Percentiles rank a stretch among this genome's conserved stretches.
These are phyloP conservation scores for Melanostoma mellinum DNA, from an alignment of 2,888 invertebrate genomes.

Conservation along the genomic window DNA sequence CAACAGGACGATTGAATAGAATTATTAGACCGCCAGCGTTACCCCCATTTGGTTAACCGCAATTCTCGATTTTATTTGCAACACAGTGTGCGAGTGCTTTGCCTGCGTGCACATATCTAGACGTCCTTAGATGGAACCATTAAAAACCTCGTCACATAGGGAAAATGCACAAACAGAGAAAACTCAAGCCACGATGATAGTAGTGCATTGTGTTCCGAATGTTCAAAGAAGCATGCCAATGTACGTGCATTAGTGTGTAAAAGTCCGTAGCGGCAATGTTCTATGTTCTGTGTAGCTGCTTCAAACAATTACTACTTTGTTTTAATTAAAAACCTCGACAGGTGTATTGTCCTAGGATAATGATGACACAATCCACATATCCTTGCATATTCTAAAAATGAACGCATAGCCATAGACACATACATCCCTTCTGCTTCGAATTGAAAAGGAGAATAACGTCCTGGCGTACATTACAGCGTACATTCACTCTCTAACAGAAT, in stretches of 20 bases:
- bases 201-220: conserved; percentile 42
- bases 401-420: neutral
- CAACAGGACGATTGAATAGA: conserved; percentile 53
- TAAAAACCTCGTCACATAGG: conserved; percentile 38
- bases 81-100: conserved; percentile 50
- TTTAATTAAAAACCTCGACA: conserved; percentile 69
- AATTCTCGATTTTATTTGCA: conserved; percentile 64
- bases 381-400: neutral
- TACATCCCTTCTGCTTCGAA: conserved; percentile 8
- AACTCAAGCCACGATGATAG: conserved; percentile 28
- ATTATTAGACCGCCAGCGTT: conserved; percentile 59
- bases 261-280: conserved; percentile 20
- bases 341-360: conserved; percentile 67
- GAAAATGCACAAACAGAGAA: conserved; percentile 39
- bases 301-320: conserved; percentile 68
- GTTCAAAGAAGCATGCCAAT: conserved; percentile 48
- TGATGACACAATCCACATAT: conserved; percentile 61
- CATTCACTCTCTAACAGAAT: conserved; percentile 22
- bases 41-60: conserved; percentile 59
- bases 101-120: conserved; percentile 45
- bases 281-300: conserved; percentile 19
- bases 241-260: conserved; percentile 15
- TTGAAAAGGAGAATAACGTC: conserved; percentile 47
- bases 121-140: conserved; percentile 35
- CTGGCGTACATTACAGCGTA: neutral